These are phyloP conservation scores for Macaria notata DNA, from an alignment of 2,888 invertebrate species.

Conservation along the genomic window DNA sequence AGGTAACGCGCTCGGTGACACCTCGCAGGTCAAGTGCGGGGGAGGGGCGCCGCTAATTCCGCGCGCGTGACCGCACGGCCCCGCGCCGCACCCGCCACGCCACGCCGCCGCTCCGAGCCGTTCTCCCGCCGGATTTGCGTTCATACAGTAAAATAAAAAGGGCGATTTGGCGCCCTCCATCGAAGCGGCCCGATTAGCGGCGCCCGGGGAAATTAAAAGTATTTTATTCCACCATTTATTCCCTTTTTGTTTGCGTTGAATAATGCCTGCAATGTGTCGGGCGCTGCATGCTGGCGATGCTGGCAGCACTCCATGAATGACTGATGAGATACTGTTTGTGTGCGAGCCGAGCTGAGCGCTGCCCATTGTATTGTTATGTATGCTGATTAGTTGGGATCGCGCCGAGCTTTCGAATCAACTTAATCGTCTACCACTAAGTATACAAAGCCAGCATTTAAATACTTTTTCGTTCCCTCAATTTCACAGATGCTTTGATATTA, in stretches of 20 bases:
- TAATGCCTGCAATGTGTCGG: slow-evolving; percentile 46
- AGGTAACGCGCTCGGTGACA: slow-evolving; percentile 75
- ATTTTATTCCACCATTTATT: slow-evolving; percentile 79
- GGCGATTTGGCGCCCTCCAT: slow-evolving; percentile 79
- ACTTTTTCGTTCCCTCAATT: no score
- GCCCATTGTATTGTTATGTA: slow-evolving; percentile 35
- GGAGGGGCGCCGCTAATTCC: slow-evolving; percentile 63
- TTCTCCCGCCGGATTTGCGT: slow-evolving; percentile 80
- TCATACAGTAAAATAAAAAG: slow-evolving; percentile 79
- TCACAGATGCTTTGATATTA: no score
- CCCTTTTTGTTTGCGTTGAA: slow-evolving; percentile 75
- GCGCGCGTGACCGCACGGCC: slow-evolving; percentile 67
- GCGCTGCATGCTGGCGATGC: slow-evolving; percentile 26
- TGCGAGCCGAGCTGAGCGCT: slow-evolving; percentile 32
- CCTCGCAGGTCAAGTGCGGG: slow-evolving; percentile 67
- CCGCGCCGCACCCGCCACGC: slow-evolving; percentile 36
- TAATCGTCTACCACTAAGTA: not conserved
- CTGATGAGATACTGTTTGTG: slow-evolving; percentile 42
- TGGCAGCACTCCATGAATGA: slow-evolving; percentile 37
- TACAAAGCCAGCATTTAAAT: no score
- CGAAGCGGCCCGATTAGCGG: slow-evolving; percentile 77
- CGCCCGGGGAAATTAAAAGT: slow-evolving; percentile 81
- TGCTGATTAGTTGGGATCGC: slow-evolving; percentile 27
- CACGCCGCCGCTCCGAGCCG: slow-evolving; percentile 45
- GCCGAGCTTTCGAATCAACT: slow-evolving; percentile 15